Conservation (phyloP, 92 coral and sea anemone species). For the Ricordea florida region DNA sequence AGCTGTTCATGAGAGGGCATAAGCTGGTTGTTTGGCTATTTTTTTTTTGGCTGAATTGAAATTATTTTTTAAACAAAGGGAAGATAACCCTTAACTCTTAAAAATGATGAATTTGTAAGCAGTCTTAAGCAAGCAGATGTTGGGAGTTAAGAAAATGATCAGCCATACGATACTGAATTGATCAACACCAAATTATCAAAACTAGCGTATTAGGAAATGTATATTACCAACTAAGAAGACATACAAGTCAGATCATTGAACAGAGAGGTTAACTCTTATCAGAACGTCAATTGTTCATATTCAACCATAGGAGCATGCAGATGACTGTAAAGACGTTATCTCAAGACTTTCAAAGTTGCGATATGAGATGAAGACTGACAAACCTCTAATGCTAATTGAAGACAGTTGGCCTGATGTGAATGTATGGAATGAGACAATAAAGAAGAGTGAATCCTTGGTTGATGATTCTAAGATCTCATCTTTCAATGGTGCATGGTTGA, state of each 20-base stretch:
- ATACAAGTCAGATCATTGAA: neutral
- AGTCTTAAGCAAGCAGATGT: too few relatives aligned
- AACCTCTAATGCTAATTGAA: conserved; percentile 62
- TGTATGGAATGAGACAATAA: conserved; percentile 77
- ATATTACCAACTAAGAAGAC: too few relatives aligned
- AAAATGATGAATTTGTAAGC: too few relatives aligned
- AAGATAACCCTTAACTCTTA: too few relatives aligned
- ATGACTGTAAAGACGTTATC: conserved; percentile 82
- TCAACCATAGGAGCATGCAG: conserved; percentile 62
- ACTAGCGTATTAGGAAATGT: too few relatives aligned
- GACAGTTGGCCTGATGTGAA: conserved; percentile 65
- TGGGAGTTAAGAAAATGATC: too few relatives aligned
- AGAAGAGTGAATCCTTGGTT: conserved; percentile 63
- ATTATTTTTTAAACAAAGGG: too few relatives aligned
- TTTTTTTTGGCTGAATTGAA: too few relatives aligned
- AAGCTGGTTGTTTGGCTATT: too few relatives aligned
- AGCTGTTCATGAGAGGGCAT: too few relatives aligned
- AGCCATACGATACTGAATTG: too few relatives aligned
- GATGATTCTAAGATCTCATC: conserved; percentile 60
- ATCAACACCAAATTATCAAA: too few relatives aligned
- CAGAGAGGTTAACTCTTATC: neutral
- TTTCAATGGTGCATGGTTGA: conserved; percentile 91
- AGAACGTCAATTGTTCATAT: neutral
- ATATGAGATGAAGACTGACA: conserved; percentile 87
- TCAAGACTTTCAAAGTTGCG: conserved; percentile 81